Evolutionary conservation across 30 jellyfish, hydroid and myxozoan species (phyloP).

Genomic region (Aurelia sp.): DNA sequence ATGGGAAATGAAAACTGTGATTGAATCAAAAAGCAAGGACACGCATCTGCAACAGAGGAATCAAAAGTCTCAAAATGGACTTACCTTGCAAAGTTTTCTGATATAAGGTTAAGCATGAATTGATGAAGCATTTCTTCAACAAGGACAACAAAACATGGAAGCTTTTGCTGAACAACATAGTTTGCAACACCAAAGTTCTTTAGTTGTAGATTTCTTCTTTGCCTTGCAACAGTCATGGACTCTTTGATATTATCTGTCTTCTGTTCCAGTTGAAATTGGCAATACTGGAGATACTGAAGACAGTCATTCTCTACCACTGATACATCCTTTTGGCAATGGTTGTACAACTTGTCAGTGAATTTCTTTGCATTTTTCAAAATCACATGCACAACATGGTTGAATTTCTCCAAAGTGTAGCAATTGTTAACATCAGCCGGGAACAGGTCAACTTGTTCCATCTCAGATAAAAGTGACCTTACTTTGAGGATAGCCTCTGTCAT

Average conservation of each 20-base stretch:
- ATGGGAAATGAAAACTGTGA: too few relatives aligned
- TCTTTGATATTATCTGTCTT: conserved; percentile 71
- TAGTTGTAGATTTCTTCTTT: conserved; percentile 49
- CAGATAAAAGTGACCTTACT: conserved; percentile 57
- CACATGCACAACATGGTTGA: conserved; percentile 15
- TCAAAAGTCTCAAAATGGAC: background rate
- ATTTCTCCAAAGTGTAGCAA: conserved; percentile 38
- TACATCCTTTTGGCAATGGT: conserved; percentile 48
- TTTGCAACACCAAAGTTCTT: conserved; percentile 61
- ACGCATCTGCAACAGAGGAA: too few relatives aligned
- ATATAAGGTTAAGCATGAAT: conserved; percentile 30
- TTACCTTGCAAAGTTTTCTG: conserved; percentile 13
- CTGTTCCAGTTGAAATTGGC: conserved; percentile 50
- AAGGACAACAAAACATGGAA: conserved; percentile 46
- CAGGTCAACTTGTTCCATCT: conserved; percentile 44
- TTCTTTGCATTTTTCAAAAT: conserved; percentile 37
- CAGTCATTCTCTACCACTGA: conserved; percentile 58
- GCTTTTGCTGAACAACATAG: conserved; percentile 23
- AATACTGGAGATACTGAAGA: conserved; percentile 52
- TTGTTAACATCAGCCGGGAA: conserved; percentile 52
- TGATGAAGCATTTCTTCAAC: conserved; percentile 50
- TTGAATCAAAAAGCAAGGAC: too few relatives aligned
- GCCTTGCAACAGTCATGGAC: conserved; percentile 79
- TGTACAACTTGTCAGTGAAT: conserved; percentile 37
- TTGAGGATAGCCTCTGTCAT: conserved; percentile 47